Evolutionary conservation across 1,140 invertebrate species (phyloP).

Genomic region (Drosophila ficusphila): DNA sequence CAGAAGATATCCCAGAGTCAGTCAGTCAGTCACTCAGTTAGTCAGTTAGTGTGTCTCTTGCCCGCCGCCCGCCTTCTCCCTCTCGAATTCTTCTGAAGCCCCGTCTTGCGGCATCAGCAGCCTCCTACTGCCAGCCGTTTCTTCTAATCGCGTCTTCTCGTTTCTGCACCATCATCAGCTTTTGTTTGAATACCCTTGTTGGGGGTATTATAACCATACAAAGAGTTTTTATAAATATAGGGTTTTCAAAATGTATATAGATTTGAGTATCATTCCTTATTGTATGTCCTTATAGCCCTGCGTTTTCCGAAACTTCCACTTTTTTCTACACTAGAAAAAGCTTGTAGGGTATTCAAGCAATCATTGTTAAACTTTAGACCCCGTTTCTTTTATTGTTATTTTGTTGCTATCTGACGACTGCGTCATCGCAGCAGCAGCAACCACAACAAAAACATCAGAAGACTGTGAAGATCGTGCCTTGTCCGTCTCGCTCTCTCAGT

Average conservation of each 20-base stretch:
- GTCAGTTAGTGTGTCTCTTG: conserved; percentile 47
- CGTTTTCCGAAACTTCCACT: too few relatives aligned
- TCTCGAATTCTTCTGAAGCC: conserved; percentile 22
- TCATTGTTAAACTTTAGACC: background rate
- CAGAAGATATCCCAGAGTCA: conserved; percentile 41
- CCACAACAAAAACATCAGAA: conserved; percentile 2
- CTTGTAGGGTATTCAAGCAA: background rate
- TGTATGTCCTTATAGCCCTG: too few relatives aligned
- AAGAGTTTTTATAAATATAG: background rate
- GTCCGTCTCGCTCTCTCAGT: conserved; percentile 17
- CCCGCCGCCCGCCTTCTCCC: background rate
- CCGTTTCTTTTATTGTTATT: conserved; percentile 52
- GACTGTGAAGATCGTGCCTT: conserved; percentile 33
- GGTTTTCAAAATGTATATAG: too few relatives aligned
- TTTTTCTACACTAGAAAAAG: too few relatives aligned
- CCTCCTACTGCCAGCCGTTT: conserved; percentile 28
- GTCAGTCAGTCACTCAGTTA: conserved; percentile 48
- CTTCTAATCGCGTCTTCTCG: conserved; percentile 70
- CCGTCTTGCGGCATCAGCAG: conserved; percentile 11
- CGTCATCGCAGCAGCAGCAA: conserved; percentile 55
- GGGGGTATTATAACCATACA: background rate
- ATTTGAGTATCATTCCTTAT: too few relatives aligned
- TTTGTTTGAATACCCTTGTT: conserved; percentile 43
- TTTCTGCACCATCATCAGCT: conserved; percentile 73
- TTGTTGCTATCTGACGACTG: conserved; percentile 59